phyloP scores from a whole-genome alignment of 2,888 invertebrate genomes.

The Suillia variegata region DNA sequence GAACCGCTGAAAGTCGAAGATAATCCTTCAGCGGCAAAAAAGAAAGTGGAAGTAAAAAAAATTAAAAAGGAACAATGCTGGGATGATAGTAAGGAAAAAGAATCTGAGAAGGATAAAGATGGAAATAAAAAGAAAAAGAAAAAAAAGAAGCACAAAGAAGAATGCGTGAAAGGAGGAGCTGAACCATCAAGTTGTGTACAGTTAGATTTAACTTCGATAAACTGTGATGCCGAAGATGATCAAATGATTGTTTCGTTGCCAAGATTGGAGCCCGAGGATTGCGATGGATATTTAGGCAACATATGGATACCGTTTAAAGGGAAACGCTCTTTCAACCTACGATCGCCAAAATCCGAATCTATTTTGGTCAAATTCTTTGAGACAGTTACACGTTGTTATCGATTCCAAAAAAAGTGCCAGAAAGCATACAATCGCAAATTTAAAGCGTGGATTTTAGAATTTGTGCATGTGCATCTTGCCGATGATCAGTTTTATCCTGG shows the following conservation, averaged over 20 bases:
- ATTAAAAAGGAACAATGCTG: no score
- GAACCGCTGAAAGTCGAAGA: slow-evolving; percentile 37
- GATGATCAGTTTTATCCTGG: slow-evolving; percentile 59
- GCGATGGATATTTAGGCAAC: slow-evolving; percentile 44
- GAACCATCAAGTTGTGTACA: slow-evolving; percentile 44
- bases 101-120: no score
- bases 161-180: slow-evolving; percentile 13
- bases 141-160: no score
- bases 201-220: slow-evolving; percentile 40
- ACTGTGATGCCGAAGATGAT: slow-evolving; percentile 37
- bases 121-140: no score
- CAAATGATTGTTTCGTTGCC: slow-evolving; percentile 55
- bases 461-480: slow-evolving; percentile 46
- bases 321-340: slow-evolving; percentile 52
- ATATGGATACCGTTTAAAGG: slow-evolving; percentile 55
- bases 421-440: slow-evolving; percentile 48
- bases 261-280: slow-evolving; percentile 45
- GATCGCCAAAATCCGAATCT: slow-evolving; percentile 44
- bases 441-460: slow-evolving; percentile 50
- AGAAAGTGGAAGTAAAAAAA: no score
- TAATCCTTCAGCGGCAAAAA: no score
- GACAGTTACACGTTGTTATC: slow-evolving; percentile 50
- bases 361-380: slow-evolving; percentile 54
- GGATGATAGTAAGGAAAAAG: no score
- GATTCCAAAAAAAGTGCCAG: slow-evolving; percentile 44